Conservation (phyloP, 1,140 invertebrate genomes). For the Pseudobourletiella spinata region DNA sequence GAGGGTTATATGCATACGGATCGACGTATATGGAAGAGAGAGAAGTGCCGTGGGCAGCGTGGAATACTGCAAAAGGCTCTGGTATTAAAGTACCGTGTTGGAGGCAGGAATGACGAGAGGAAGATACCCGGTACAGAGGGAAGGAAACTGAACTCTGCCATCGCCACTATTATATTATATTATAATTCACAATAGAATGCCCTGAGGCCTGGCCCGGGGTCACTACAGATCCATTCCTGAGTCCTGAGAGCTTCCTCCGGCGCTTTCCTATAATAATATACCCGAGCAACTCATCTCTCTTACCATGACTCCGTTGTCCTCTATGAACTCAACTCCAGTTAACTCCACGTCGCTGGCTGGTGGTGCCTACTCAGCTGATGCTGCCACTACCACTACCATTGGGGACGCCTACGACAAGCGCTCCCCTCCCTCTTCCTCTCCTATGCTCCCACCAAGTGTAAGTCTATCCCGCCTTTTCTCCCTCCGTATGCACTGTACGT, state of each 20-base stretch:
- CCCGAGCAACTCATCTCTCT: constrained; percentile 20
- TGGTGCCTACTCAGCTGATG: neutral
- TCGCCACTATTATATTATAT: constrained; percentile 9
- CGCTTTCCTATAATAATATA: constrained; percentile 34
- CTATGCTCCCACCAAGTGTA: too few species aligned
- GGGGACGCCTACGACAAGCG: too few species aligned
- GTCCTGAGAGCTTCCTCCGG: constrained; percentile 15
- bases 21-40: neutral
- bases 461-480: too few species aligned
- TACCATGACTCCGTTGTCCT: neutral
- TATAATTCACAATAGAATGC: constrained; percentile 6
- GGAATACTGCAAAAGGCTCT: neutral
- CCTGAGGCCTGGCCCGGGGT: neutral
- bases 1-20: too few species aligned
- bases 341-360: neutral
- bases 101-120: neutral
- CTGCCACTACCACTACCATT: neutral
- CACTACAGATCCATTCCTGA: neutral
- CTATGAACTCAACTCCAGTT: neutral
- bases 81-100: neutral
- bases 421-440: too few species aligned
- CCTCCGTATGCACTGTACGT: too few species aligned
- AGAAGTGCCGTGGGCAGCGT: neutral
- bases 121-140: constrained; percentile 2
- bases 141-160: constrained; percentile 8